Evolutionary conservation across 2,888 invertebrate genomes (phyloP), one percentile per base, ranked within the genome.

Genomic region (Rhagophthalmus giganteus): DNA sequence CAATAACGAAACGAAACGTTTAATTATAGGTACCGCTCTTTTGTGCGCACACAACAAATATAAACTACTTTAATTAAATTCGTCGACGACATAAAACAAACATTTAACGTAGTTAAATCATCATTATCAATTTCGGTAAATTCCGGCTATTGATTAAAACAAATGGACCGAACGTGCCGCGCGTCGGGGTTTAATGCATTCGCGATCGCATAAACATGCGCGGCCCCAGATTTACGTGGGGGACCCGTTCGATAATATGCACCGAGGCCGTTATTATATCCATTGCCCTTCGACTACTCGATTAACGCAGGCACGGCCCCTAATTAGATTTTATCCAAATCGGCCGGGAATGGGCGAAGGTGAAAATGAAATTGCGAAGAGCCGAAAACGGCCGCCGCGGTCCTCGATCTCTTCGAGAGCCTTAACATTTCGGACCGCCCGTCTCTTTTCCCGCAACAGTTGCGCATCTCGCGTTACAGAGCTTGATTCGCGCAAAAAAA

Each of bases 391-490:
- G 51, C 47, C 42, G 32, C 42, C 27, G 30, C 47, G 31, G 58
- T 58, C 45, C 52, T 48, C 51, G 52, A 50, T 35, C 48, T 52
- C 42, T 42, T 49, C 44, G 45, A 55, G 53, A 55, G 39, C 58
- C 55, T 55, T 57, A n/a, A 47, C 54, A 50, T 58, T 55, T 58
- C 52, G 39, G 44, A 56, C 54, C 59, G 60, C 52, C 57, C 58
- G 61, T 54, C 45, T 51, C 54, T 32, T 51, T 61, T 61, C 61
- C 56, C 61, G 59, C 58, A 52, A 27, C 49, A 50, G 55, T 45
- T 41, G 41, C 40, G 47, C 31, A 39, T 51, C 52, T 39, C n/a
- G n/a, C n/a, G n/a, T n/a, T n/a, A n/a, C n/a, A n/a, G n/a, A n/a
- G n/a, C n/a, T n/a, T n/a, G n/a, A n/a, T n/a, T n/a, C n/a, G n/a